phyloP scores from a whole-genome alignment of 1,140 invertebrate genomes.

The Drosophila equinoxialis region DNA sequence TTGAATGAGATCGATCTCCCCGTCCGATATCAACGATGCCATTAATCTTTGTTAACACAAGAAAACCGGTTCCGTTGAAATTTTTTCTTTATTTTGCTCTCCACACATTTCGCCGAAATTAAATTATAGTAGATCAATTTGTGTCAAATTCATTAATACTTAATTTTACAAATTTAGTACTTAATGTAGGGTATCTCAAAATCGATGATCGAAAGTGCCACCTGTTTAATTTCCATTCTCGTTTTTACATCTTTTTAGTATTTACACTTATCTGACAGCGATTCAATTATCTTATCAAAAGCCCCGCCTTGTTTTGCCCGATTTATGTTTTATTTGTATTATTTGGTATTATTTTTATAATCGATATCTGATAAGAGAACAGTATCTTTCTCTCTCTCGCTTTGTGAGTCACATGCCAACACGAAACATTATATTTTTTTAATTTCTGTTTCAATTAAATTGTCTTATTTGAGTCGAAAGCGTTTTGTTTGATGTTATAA shows the following conservation, averaged over 20 bases:
- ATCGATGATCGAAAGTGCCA: not conserved
- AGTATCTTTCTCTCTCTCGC: not conserved
- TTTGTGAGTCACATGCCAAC: not conserved
- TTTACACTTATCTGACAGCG: constrained; percentile 3
- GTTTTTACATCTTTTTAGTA: not conserved
- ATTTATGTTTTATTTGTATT: no score
- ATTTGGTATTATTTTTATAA: not conserved
- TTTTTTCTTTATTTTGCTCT: no score
- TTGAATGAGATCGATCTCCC: not conserved
- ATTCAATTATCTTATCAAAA: constrained; percentile 5
- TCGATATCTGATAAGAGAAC: not conserved
- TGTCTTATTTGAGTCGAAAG: not conserved
- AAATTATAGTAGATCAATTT: not conserved
- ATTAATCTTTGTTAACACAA: no score
- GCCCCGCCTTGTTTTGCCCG: not conserved
- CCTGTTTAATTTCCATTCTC: no score
- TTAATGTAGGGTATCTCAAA: not conserved
- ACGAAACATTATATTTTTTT: not conserved
- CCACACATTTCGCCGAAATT: not conserved
- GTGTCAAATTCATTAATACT: not conserved
- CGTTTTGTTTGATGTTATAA: constrained; percentile 3
- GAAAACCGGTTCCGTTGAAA: no score
- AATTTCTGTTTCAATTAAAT: not conserved
- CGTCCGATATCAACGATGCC: no score
- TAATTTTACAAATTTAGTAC: not conserved